Evolutionary conservation across 2,797 vertebrate genomes (phyloP), one percentile per base, ranked within the genome.

Genomic region (Anas acuta): DNA sequence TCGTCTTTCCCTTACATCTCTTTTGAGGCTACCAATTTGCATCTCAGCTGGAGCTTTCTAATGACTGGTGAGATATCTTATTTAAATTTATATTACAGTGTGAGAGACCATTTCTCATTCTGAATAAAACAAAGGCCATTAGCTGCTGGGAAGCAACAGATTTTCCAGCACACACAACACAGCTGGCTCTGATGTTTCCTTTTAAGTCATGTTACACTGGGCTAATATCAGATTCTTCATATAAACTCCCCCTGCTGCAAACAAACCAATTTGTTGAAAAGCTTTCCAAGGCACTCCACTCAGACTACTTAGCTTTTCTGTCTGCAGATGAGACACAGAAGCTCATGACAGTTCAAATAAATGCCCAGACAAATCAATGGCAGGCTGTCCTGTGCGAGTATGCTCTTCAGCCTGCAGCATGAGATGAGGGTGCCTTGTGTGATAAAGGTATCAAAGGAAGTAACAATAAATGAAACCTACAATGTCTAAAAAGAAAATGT

Each of bases 11-110:
- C 91, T 71, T 8, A n/a, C 17, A 82, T 61, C 70, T 84, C 94
- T 96, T 95, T 53, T 11, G 91, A 97, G 92, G 69, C 39, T 57
- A 94, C 85, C 83, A 93, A 96, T 90, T 90, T 96, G 84, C 96
- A 95, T 94, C 78, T 74, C 84, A 93, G 95, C 66, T 96, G 95
- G 96, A 96, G 84, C 76, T 18, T 89, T 75, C 85, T 89, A 96
- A 95, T 74, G 89, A 86, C 85, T 70, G 84, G 66, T 75, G 57
- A 89, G 87, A 75, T 70, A 88, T 78, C 76, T 94, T 93, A 96
- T 93, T 96, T 95, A 87, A 94, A 94, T 95, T 84, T 53, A 53
- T 95, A 79, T 89, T 93, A 66, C 54, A 95, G 78, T 7, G 9
- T 69, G 81, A 86, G 66, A 79, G 81, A 89, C 32, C 65, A 62